Base-by-base conservation (phyloP, 2,888 invertebrate genomes). In the Neocrepidodera transversa region DNA sequence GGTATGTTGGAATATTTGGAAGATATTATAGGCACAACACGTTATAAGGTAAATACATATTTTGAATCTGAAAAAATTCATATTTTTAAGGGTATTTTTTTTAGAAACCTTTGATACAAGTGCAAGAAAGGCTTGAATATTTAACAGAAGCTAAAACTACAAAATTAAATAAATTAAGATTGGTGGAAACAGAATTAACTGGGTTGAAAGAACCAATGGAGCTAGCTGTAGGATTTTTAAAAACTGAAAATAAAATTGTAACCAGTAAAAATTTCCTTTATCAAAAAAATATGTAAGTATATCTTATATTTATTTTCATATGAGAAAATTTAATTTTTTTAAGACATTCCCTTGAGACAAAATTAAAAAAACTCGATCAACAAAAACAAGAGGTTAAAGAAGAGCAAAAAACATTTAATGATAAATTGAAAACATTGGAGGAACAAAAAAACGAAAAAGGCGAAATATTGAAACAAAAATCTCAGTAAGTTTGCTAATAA, bases 1-100 rank as follows among this genome's bases (percentile, higher is more conserved):
- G 99, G 99, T 0, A 95, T 99, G 94, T 81, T 99, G 53, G 99
- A 99, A 78, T 99, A 96, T 79, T 83, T 99, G 48, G 99, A 99
- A 80, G 98, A 99, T 76, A 97, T 99, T 57, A 93, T 99, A 71
- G 99, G 99, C 0, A 95, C 93, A 0, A 84, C 87, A 0, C 83
- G 92, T 66, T 93, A 89, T 70, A 92, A 91, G 81, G 88, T 86
- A 10, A 16, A 2, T 36, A 2, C 10, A 7, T 28, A 7, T 28
- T 28, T 8, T 28, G 8, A 20, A 28, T 26, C 23, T 8, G 23
- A n/a, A n/a, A n/a, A 10, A 16, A 2, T 36, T n/a, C 10, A 7
- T 28, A 7, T 28, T 28, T 8, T 28, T 7, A 20, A 28, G 11
- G 23, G 4, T 13, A 26, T 48, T 55, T 20, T 43, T 69, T 72